Percentiles rank a stretch among this genome's conserved stretches.
phyloP scores from a whole-genome alignment of 2,888 invertebrate species.

The Morpho helenor region DNA sequence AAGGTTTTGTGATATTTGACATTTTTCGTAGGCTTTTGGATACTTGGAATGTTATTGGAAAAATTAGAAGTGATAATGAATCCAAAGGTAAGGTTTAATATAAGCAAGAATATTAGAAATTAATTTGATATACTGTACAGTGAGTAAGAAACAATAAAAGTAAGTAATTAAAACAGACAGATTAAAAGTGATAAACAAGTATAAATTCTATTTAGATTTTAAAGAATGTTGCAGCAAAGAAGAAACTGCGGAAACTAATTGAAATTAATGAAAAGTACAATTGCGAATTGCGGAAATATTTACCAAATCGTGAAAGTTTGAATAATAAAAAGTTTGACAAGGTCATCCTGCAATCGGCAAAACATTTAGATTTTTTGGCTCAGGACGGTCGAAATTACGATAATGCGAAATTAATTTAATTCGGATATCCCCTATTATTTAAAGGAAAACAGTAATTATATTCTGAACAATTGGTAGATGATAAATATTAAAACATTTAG shows the following conservation, averaged over 20 bases:
- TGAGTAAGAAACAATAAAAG: too few species aligned
- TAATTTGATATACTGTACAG: too few species aligned
- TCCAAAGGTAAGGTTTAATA: too few species aligned
- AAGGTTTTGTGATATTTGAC: too few species aligned
- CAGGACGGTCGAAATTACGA: slow-evolving; percentile 8
- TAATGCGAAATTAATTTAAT: slow-evolving; percentile 11
- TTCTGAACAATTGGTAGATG: background rate
- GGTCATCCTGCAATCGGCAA: slow-evolving; percentile 4
- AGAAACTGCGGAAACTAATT: slow-evolving; percentile 1
- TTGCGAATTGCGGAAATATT: slow-evolving; percentile 10
- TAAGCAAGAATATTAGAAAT: too few species aligned
- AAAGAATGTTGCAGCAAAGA: background rate
- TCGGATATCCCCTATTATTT: slow-evolving; percentile 15
- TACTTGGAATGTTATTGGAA: too few species aligned
- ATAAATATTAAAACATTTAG: too few species aligned
- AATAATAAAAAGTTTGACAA: slow-evolving; percentile 9
- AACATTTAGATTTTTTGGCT: slow-evolving; percentile 4
- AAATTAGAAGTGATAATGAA: too few species aligned
- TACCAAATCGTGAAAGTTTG: slow-evolving; percentile 5
- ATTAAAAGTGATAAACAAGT: too few species aligned
- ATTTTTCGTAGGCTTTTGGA: too few species aligned
- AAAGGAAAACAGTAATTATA: slow-evolving; percentile 11
- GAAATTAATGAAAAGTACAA: slow-evolving; percentile 7
- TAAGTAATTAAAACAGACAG: too few species aligned
- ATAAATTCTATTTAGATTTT: too few species aligned